These are phyloP conservation scores for Salminus brasiliensis DNA, from an alignment of 2,113 vertebrate genomes.

Conservation along the genomic window DNA sequence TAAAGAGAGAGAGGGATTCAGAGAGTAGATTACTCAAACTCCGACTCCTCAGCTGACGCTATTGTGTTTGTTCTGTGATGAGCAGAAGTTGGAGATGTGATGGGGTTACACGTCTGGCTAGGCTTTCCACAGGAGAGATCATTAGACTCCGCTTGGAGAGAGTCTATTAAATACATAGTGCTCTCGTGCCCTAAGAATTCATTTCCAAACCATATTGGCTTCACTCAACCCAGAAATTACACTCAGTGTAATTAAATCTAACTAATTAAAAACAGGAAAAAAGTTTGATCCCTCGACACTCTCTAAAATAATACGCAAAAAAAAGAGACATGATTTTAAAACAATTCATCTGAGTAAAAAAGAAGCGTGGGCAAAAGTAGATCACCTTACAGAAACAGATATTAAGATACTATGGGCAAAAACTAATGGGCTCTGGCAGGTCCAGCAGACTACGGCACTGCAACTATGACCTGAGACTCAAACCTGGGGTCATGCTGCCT, in stretches of 20 bases:
- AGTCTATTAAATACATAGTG: conserved; percentile 45
- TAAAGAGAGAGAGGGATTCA: neutral
- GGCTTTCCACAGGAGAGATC: conserved; percentile 33
- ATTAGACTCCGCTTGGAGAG: conserved; percentile 20
- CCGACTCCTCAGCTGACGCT: conserved; percentile 31
- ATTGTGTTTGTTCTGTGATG: conserved; percentile 19
- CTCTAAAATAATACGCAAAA: conserved; percentile 27
- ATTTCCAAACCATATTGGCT: conserved; percentile 46
- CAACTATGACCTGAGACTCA: no score
- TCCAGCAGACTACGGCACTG: no score
- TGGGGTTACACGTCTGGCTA: conserved; percentile 18
- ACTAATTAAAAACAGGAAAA: conserved; percentile 45
- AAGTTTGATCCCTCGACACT: conserved; percentile 31
- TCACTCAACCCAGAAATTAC: conserved; percentile 50
- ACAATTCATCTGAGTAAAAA: neutral
- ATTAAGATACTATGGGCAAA: neutral
- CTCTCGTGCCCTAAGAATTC: conserved; percentile 20
- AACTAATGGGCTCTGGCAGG: no score
- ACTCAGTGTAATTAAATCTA: conserved; percentile 47
- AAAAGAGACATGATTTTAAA: neutral
- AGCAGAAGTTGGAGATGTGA: conserved; percentile 16
- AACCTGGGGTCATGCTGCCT: no score
- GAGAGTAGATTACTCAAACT: neutral
- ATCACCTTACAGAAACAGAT: conserved; percentile 10
- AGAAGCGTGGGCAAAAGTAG: neutral